A percentile compares a stretch with the other conserved stretches of the same genome.
Conservation (phyloP, 2,888 invertebrate species). For the Allacma fusca region DNA sequence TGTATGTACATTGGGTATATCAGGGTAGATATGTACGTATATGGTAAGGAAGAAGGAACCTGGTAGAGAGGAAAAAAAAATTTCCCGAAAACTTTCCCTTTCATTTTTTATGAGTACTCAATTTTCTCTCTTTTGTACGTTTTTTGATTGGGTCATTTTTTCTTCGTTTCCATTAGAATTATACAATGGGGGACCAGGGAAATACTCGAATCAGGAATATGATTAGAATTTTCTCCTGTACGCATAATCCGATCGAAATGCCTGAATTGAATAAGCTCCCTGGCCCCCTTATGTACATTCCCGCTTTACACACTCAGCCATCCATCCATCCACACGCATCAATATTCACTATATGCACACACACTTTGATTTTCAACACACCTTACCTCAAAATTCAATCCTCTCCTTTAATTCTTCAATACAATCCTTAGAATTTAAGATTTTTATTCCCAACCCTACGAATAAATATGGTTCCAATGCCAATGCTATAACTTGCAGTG, state of each 20-base stretch:
- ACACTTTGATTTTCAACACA: constrained; percentile 16
- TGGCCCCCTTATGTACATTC: constrained; percentile 22
- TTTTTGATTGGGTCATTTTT: constrained; percentile 61
- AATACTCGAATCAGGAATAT: constrained; percentile 53
- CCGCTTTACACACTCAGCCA: neutral
- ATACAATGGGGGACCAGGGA: constrained; percentile 55
- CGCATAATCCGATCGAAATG: constrained; percentile 50
- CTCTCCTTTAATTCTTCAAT: constrained; percentile 5
- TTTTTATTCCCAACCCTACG: neutral
- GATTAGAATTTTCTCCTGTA: constrained; percentile 51
- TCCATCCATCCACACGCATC: neutral
- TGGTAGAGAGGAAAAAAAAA: constrained; percentile 40
- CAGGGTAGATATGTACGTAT: neutral
- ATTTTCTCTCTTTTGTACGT: constrained; percentile 61
- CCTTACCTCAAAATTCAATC: constrained; percentile 28
- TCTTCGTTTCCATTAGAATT: constrained; percentile 60
- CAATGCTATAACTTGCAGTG: neutral
- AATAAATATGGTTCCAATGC: neutral
- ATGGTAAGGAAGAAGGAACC: neutral
- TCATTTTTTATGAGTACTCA: constrained; percentile 60
- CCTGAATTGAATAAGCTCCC: constrained; percentile 43
- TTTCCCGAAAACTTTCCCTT: constrained; percentile 57
- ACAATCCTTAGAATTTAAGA: constrained; percentile 27
- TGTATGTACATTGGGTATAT: neutral
- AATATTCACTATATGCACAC: constrained; percentile 9